Percentiles rank a stretch among this genome's conserved stretches.
phyloP scores from a whole-genome alignment of 2,888 invertebrate genomes.

The Dione vanillae region DNA sequence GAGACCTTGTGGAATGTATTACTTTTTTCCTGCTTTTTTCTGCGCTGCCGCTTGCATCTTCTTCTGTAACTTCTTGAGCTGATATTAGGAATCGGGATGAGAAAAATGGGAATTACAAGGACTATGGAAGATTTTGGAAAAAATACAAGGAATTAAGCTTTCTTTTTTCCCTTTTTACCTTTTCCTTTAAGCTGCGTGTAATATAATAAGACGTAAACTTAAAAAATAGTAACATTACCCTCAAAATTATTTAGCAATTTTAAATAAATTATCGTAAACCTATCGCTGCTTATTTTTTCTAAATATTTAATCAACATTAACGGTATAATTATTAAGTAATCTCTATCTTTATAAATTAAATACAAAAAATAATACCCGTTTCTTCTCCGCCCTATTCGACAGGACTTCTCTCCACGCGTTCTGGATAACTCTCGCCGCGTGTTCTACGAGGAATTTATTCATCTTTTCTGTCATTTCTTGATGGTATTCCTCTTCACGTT shows the following conservation, averaged over 20 bases:
- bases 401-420: constrained; percentile 72
- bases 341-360: background rate
- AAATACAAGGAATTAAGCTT: constrained; percentile 51
- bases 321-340: background rate
- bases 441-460: constrained; percentile 70
- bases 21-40: constrained; percentile 50
- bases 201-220: background rate
- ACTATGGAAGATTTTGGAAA: too few relatives aligned
- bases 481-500: constrained; percentile 83
- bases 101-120: background rate
- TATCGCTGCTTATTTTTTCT: too few relatives aligned
- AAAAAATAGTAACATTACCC: background rate
- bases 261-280: too few relatives aligned
- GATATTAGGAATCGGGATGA: background rate
- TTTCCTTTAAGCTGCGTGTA: constrained; percentile 73
- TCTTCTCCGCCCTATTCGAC: constrained; percentile 71
- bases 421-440: constrained; percentile 76
- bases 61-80: constrained; percentile 65
- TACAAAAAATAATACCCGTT: constrained; percentile 59
- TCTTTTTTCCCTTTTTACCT: constrained; percentile 77
- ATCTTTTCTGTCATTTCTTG: constrained; percentile 80
- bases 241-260: constrained; percentile 19
- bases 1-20: constrained; percentile 16
- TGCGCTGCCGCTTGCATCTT: constrained; percentile 60
- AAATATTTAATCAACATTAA: too few relatives aligned